Base-by-base conservation (phyloP, 2,113 vertebrate species). In the Uria aalge region DNA sequence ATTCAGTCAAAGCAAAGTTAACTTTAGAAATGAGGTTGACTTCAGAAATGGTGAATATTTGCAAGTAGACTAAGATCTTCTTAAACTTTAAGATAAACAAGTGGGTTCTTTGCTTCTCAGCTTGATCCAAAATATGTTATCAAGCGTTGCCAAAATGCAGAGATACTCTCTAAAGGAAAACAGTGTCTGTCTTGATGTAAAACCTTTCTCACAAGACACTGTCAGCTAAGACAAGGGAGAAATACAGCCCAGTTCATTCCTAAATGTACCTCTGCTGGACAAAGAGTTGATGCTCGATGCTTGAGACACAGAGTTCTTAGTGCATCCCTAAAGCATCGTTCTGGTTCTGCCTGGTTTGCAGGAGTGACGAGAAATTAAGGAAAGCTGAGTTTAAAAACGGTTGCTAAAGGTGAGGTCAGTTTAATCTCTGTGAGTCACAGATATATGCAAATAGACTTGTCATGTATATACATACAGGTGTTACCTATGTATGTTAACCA, bases 401-500 rank as follows among this genome's bases (percentile, higher is more conserved):
- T 34, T 66, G 6, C 12, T 47, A 2, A 63, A 73, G 2, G 21
- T 32, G 57, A 73, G 66, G 3, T 68, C 9, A 27, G 1, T 15
- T 52, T 55, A 36, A 67, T 59, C 34, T 53, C 48, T 30, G 22
- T 15, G 48, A 53, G 48, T 45, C 17, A 40, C 36, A 75, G 56
- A 12, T 15, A 12, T 59, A 38, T 69, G 26, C 38, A 74, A 11
- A 41, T 5, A 48, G 15, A 68, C 9, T 50, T 4, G n/a, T 59
- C 14, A 16, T 1, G 0, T 10, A n/a, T 27, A 12, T 12, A 2
- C 20, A 13, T 30, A 11, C 16, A 5, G 24, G 9, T 3, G 4
- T 26, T 11, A 15, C 15, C 27, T 43, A 2, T 45, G 1, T 15
- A 41, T 9, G 43, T 38, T 56, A 57, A 50, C n/a, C 18, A 18